A percentile compares a stretch with the other conserved stretches of the same genome.
phyloP scores from a whole-genome alignment of 2,113 vertebrate species.

The Marmota monax region DNA sequence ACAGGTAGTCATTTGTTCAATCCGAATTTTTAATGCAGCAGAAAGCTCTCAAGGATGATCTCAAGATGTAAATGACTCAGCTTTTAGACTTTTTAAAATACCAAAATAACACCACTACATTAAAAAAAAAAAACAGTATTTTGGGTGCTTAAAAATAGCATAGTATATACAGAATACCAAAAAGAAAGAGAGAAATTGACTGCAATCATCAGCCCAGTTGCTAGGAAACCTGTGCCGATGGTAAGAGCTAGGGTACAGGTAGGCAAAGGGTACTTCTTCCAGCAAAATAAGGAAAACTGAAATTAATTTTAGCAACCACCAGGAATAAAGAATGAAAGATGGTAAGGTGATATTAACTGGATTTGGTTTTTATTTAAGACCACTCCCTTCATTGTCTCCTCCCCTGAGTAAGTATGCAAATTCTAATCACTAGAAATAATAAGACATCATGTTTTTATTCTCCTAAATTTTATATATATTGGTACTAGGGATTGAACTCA shows the following conservation, averaged over 20 bases:
- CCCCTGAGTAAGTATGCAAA: background rate
- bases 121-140: constrained; percentile 50
- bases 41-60: background rate
- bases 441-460: background rate
- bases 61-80: constrained; percentile 59
- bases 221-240: constrained; percentile 70
- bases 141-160: constrained; percentile 72
- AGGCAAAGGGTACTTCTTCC: background rate
- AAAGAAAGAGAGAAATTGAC: constrained; percentile 17
- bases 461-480: background rate
- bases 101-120: constrained; percentile 48
- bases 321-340: background rate
- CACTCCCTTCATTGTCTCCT: background rate
- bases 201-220: constrained; percentile 70
- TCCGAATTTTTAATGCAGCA: constrained; percentile 22
- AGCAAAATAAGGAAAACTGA: background rate
- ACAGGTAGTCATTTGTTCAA: constrained; percentile 42
- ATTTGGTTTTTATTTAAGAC: background rate
- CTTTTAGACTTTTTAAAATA: constrained; percentile 67
- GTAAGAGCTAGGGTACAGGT: background rate
- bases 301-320: constrained; percentile 35
- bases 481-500: too few species aligned
- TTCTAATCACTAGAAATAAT: constrained; percentile 24
- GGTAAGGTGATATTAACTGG: background rate
- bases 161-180: constrained; percentile 55